Evolutionary conservation across 2,888 invertebrate species (phyloP).

Genomic region (Pristionchus arcanus): DNA sequence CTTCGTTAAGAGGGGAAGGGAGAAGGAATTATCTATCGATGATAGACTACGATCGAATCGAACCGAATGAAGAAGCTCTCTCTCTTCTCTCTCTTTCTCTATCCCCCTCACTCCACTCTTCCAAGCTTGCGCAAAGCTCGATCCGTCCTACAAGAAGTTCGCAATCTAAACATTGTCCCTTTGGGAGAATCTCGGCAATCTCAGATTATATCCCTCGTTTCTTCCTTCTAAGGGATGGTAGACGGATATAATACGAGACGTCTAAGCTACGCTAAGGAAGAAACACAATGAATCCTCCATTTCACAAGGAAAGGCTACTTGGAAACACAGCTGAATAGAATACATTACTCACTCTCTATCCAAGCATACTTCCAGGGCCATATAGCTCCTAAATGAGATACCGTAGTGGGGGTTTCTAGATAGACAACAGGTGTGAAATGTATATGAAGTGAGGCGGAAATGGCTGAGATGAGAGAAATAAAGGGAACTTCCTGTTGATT

Average conservation of each 20-base stretch:
- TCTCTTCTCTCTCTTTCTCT: constrained; percentile 16
- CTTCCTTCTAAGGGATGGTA: constrained; percentile 26
- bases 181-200: constrained; percentile 36
- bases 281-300: constrained; percentile 29
- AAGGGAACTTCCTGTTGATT: constrained; percentile 48
- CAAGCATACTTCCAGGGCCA: background rate
- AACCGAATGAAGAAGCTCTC: background rate
- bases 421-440: constrained; percentile 21
- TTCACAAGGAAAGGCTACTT: constrained; percentile 36
- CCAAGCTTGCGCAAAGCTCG: constrained; percentile 48
- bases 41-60: background rate
- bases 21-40: background rate
- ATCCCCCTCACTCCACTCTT: background rate
- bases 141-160: constrained; percentile 41
- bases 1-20: background rate
- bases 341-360: background rate
- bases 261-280: background rate
- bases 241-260: background rate
- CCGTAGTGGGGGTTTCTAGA: background rate
- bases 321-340: constrained; percentile 26
- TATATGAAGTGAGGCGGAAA: constrained; percentile 22
- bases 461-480: background rate
- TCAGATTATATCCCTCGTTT: constrained; percentile 7
- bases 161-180: constrained; percentile 51
- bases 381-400: background rate